phyloP scores from a whole-genome alignment of 2,888 invertebrate species.

The Eubasilissa splendida region DNA sequence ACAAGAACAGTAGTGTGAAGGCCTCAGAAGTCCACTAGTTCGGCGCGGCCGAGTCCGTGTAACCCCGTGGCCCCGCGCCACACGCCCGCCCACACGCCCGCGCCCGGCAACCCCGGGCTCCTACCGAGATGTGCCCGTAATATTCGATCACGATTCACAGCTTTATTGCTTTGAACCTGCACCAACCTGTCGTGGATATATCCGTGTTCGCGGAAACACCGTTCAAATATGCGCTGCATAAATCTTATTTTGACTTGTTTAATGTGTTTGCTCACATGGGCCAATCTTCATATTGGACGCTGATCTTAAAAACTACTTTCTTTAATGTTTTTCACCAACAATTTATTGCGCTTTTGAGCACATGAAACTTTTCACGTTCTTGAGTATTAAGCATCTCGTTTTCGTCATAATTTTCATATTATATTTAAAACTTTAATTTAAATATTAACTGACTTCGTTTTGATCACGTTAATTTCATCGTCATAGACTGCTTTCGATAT shows the following conservation, averaged over 20 bases:
- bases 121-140: slow-evolving; percentile 20
- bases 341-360: too few species aligned
- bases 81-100: slow-evolving; percentile 20
- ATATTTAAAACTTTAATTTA: too few species aligned
- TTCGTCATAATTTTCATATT: too few species aligned
- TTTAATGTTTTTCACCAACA: background rate
- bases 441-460: too few species aligned
- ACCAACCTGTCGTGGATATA: slow-evolving; percentile 7
- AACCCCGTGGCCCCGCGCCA: background rate
- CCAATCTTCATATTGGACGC: background rate
- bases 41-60: background rate
- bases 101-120: background rate
- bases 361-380: too few species aligned
- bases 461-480: too few species aligned
- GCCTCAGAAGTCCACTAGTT: background rate
- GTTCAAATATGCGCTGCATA: slow-evolving; percentile 1
- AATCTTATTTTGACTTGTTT: background rate
- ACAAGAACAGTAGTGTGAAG: background rate
- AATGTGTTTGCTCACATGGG: background rate
- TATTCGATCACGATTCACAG: slow-evolving; percentile 18
- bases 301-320: background rate
- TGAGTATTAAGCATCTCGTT: too few species aligned
- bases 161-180: slow-evolving; percentile 20
- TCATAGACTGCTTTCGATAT: too few species aligned
- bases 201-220: background rate